These are phyloP conservation scores for Apamea sordens DNA, from an alignment of 2,888 invertebrate genomes.

Conservation along the genomic window DNA sequence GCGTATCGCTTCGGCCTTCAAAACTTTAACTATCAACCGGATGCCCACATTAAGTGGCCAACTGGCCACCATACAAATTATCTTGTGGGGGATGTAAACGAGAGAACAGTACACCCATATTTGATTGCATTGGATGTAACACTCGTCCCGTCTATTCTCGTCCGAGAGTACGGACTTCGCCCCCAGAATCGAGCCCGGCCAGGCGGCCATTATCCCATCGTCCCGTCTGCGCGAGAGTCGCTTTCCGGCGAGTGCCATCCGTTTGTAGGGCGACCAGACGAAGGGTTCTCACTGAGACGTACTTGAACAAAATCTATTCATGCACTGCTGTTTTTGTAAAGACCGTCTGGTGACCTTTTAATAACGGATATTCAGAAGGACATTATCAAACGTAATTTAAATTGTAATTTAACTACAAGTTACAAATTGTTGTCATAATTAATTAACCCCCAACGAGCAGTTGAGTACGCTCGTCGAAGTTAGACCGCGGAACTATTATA, in stretches of 20 bases:
- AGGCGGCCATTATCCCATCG: constrained; percentile 80
- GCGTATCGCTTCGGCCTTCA: constrained; percentile 32
- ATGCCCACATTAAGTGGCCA: constrained; percentile 41
- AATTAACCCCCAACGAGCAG: constrained; percentile 31
- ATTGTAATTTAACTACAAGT: neutral
- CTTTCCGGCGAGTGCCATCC: constrained; percentile 77
- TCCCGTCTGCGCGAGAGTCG: constrained; percentile 74
- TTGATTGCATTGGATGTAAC: constrained; percentile 52
- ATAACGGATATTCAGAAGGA: neutral
- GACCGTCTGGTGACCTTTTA: neutral
- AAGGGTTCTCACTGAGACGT: constrained; percentile 17
- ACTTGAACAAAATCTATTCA: neutral
- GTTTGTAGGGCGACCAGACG: constrained; percentile 63
- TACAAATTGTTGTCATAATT: constrained; percentile 22
- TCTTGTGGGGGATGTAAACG: constrained; percentile 56
- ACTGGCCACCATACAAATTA: constrained; percentile 39
- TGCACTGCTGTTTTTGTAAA: neutral
- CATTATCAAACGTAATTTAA: neutral
- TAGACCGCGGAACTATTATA: constrained; percentile 47
- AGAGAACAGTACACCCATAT: constrained; percentile 61
- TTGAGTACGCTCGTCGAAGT: constrained; percentile 36
- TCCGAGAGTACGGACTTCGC: constrained; percentile 77
- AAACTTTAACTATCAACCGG: constrained; percentile 49
- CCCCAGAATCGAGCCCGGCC: constrained; percentile 70
- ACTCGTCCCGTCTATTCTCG: constrained; percentile 63